Conservation (phyloP, 1,140 invertebrate species). For the Drosophila sproati region DNA sequence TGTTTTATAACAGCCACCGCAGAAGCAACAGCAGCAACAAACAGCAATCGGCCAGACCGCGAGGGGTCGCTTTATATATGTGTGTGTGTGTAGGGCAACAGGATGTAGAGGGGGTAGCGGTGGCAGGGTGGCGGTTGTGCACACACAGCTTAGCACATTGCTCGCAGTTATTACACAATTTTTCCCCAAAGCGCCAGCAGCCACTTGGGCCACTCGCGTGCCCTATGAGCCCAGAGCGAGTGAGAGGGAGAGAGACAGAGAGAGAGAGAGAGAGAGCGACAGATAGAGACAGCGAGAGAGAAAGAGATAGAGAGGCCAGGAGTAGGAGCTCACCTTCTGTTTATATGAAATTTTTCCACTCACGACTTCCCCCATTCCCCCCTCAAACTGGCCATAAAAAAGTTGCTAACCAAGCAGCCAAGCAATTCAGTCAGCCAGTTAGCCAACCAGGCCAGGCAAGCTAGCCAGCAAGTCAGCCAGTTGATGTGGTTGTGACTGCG, state of each 20-base stretch:
- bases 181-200: conserved; percentile 74
- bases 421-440: conserved; percentile 52
- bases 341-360: conserved; percentile 81
- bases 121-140: background rate
- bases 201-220: conserved; percentile 67
- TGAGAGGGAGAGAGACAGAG: background rate
- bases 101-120: conserved; percentile 15
- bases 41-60: conserved; percentile 29
- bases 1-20: conserved; percentile 76
- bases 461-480: conserved; percentile 49
- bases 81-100: conserved; percentile 6
- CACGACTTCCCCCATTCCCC: conserved; percentile 52
- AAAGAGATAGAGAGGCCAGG: background rate
- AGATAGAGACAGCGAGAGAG: background rate
- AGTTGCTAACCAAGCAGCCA: conserved; percentile 49
- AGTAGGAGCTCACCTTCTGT: conserved; percentile 62
- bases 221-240: conserved; percentile 50
- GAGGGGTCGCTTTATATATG: conserved; percentile 32
- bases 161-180: conserved; percentile 82
- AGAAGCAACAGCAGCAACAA: conserved; percentile 50
- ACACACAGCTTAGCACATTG: conserved; percentile 74
- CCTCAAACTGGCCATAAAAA: conserved; percentile 51
- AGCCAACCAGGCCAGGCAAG: conserved; percentile 51
- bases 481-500: conserved; percentile 29
- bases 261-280: conserved; percentile 10